A percentile compares a stretch with the other conserved stretches of the same genome.
These are phyloP conservation scores for Drosophila chauvacae DNA, from an alignment of 1,140 invertebrate genomes.

Conservation along the genomic window DNA sequence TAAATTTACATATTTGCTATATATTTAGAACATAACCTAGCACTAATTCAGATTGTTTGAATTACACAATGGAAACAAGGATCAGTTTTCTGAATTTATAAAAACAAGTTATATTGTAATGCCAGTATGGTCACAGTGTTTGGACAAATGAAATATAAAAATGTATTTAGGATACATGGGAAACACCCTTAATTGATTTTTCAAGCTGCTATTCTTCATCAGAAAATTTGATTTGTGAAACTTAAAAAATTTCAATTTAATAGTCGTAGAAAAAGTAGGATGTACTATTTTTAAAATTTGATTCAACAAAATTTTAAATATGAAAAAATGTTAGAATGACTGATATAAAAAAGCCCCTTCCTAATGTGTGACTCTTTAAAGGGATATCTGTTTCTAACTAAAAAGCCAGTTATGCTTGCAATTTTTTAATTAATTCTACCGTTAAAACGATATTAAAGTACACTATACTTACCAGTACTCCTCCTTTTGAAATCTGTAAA, in stretches of 20 bases:
- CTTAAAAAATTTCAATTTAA: too few relatives aligned
- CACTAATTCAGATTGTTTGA: background rate
- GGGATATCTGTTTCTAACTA: background rate
- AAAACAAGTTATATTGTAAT: too few relatives aligned
- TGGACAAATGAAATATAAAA: background rate
- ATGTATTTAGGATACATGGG: background rate
- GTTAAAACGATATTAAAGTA: background rate
- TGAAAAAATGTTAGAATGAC: background rate
- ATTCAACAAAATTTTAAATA: background rate
- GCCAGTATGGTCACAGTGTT: background rate
- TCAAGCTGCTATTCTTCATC: too few relatives aligned
- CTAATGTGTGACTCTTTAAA: background rate
- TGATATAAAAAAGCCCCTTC: background rate
- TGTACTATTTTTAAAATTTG: background rate
- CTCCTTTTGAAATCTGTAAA: constrained; percentile 22
- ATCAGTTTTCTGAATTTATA: background rate
- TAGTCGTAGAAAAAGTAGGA: background rate
- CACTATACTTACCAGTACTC: constrained; percentile 18
- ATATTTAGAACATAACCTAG: background rate
- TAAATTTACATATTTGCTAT: constrained; percentile 11
- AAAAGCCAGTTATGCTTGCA: constrained; percentile 29
- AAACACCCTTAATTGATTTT: too few relatives aligned
- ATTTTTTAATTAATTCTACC: background rate
- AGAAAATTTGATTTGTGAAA: too few relatives aligned
- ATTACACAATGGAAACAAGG: background rate